phyloP scores from a whole-genome alignment of 92 coral and sea anemone species.

The Porites cylindrica region DNA sequence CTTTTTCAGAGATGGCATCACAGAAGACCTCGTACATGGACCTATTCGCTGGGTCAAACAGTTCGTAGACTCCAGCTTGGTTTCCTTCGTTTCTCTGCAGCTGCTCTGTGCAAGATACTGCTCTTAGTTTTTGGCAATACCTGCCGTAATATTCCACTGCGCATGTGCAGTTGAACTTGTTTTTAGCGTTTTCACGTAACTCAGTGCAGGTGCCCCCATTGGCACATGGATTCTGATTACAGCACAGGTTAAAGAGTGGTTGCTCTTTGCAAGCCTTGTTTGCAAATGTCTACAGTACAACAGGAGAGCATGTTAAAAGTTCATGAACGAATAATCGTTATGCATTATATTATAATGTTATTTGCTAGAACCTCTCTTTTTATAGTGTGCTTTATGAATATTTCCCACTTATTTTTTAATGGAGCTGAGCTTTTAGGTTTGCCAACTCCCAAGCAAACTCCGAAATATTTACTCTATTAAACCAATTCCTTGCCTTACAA shows the following conservation, averaged over 20 bases:
- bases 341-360: too few relatives aligned
- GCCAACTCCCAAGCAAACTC: too few relatives aligned
- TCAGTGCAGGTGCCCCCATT: constrained; percentile 66
- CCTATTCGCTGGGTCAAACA: constrained; percentile 9
- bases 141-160: constrained; percentile 33
- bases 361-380: too few relatives aligned
- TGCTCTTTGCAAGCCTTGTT: not conserved
- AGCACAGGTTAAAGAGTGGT: constrained; percentile 57
- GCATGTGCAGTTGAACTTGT: constrained; percentile 60
- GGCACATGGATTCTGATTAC: constrained; percentile 35
- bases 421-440: too few relatives aligned
- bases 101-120: constrained; percentile 2
- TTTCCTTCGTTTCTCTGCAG: not conserved
- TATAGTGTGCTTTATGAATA: too few relatives aligned
- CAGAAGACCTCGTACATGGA: constrained; percentile 21
- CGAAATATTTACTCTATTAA: too few relatives aligned
- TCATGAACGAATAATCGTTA: too few relatives aligned
- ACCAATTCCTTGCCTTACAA: too few relatives aligned
- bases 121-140: constrained; percentile 23
- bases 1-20: constrained; percentile 48
- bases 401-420: too few relatives aligned
- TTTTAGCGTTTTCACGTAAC: constrained; percentile 53
- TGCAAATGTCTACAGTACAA: not conserved
- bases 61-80: constrained; percentile 6
- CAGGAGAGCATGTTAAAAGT: too few relatives aligned